Evolutionary conservation across 2,113 vertebrate species (phyloP).

Genomic region (Hassar affinis): DNA sequence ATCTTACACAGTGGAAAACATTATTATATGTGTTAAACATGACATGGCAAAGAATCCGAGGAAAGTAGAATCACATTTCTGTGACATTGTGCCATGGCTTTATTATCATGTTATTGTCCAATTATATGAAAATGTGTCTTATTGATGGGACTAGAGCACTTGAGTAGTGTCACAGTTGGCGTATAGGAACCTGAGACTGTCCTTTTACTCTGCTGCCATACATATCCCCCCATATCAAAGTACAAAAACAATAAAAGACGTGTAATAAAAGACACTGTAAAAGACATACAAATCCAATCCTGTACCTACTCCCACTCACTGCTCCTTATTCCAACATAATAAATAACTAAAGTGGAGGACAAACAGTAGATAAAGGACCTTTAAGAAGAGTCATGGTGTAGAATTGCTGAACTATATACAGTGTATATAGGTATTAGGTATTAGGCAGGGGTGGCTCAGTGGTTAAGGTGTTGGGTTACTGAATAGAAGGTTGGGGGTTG

Average conservation of each 20-base stretch:
- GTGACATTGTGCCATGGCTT: background rate
- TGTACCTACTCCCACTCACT: too few species aligned
- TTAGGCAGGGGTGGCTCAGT: too few species aligned
- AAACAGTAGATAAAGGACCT: background rate
- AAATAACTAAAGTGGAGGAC: background rate
- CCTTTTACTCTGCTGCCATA: background rate
- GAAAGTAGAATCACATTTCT: background rate
- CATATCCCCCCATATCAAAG: background rate
- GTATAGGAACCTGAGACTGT: background rate
- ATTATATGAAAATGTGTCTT: background rate
- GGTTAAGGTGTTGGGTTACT: too few species aligned
- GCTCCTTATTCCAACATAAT: too few species aligned
- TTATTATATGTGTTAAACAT: background rate
- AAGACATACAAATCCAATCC: background rate
- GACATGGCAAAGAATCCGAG: background rate
- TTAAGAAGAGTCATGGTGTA: background rate
- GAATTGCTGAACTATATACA: too few species aligned
- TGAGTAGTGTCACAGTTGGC: background rate
- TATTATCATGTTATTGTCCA: background rate
- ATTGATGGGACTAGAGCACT: background rate
- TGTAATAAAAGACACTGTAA: too few species aligned
- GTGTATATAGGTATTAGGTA: too few species aligned
- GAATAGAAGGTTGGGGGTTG: too few species aligned
- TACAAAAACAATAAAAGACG: background rate
- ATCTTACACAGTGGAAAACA: background rate